phyloP scores from a whole-genome alignment of 1,140 invertebrate genomes.

The Bacillus rossius region DNA sequence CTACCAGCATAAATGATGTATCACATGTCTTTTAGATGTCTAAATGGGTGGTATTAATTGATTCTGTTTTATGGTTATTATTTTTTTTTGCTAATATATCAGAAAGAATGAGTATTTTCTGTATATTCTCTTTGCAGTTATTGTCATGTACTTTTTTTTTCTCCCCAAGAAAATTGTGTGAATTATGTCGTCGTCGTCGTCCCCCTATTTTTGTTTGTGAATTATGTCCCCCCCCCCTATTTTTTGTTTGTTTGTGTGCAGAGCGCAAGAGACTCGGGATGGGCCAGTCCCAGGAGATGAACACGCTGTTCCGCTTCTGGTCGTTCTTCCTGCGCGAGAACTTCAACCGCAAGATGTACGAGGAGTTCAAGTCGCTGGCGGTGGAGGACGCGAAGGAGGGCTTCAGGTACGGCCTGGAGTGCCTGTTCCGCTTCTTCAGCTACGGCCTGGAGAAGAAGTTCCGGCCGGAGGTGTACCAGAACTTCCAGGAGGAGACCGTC shows the following conservation, averaged over 20 bases:
- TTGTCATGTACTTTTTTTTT: too few species aligned
- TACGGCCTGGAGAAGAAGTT: conserved; percentile 97
- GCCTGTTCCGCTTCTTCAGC: conserved; percentile 97
- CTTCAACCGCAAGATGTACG: conserved; percentile 98
- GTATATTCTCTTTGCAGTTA: too few species aligned
- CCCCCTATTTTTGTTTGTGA: too few species aligned
- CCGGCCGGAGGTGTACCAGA: conserved; percentile 84
- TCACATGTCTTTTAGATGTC: too few species aligned
- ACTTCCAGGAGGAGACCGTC: conserved; percentile 94
- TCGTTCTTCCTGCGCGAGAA: conserved; percentile 98
- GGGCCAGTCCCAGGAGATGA: conserved; percentile 95
- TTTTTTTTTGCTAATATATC: too few species aligned
- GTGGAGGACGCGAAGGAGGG: conserved; percentile 88
- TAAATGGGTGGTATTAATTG: too few species aligned
- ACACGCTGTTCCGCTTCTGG: conserved; percentile 97
- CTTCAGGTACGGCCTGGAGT: conserved; percentile 84
- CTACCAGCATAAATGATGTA: too few species aligned
- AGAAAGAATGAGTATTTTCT: too few species aligned
- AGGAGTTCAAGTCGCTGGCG: conserved; percentile 87
- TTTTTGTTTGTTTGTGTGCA: conserved; percentile 34
- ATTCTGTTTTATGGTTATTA: too few species aligned
- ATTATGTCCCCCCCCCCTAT: too few species aligned
- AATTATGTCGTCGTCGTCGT: too few species aligned
- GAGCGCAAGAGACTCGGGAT: conserved; percentile 87
- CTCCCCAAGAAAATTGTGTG: too few species aligned